These are phyloP conservation scores for Burhinus bistriatus DNA, from an alignment of 2,113 vertebrate species.

Conservation along the genomic window DNA sequence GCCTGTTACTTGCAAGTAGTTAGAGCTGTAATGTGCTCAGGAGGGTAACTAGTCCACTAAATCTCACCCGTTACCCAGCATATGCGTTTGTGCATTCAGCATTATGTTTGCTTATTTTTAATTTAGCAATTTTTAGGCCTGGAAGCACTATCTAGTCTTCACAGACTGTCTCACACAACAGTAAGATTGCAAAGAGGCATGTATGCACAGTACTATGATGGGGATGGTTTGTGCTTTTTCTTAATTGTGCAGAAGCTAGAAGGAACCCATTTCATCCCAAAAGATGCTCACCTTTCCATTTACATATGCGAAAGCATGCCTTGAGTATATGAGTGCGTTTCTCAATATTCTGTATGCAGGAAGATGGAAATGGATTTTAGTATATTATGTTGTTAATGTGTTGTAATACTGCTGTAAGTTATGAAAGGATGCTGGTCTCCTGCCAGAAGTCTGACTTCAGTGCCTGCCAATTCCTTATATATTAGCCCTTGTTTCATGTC, in stretches of 20 bases:
- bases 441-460: slow-evolving; percentile 18
- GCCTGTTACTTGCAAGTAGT: neutral
- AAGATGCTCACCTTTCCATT: neutral
- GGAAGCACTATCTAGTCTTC: neutral
- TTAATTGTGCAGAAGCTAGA: neutral
- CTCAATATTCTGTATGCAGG: neutral
- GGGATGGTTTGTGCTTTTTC: neutral
- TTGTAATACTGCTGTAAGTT: slow-evolving; percentile 12
- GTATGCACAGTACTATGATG: neutral
- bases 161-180: neutral
- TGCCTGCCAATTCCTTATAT: neutral
- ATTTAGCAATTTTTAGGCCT: neutral
- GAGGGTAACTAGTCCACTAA: neutral
- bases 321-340: neutral
- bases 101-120: neutral
- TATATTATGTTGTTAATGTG: neutral
- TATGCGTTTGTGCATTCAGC: neutral
- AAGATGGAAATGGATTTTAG: slow-evolving; percentile 3
- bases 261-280: neutral
- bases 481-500: slow-evolving; percentile 23
- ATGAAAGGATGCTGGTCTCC: neutral
- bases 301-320: neutral
- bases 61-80: neutral
- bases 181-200: neutral
- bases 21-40: neutral